These are phyloP conservation scores for Scomberomorus guttatus DNA, from an alignment of 2,797 vertebrate genomes.

Conservation along the genomic window DNA sequence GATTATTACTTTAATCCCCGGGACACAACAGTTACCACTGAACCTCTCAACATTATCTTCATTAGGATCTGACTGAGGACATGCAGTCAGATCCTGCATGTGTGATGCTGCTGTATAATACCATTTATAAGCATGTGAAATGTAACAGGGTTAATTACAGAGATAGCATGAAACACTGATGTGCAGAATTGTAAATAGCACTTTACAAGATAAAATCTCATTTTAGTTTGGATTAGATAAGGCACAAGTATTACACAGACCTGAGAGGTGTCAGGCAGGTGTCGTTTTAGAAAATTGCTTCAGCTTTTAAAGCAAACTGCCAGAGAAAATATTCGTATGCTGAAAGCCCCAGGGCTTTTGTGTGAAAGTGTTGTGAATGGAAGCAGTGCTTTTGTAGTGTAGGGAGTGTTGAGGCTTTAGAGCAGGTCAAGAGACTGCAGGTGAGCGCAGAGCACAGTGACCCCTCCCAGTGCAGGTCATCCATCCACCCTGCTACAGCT, in stretches of 20 bases:
- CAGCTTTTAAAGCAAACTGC: slow-evolving; percentile 6
- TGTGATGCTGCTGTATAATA: slow-evolving; percentile 47
- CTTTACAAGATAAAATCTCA: slow-evolving; percentile 26
- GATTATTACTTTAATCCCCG: slow-evolving; percentile 3
- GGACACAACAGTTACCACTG: slow-evolving; percentile 1
- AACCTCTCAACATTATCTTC: slow-evolving; percentile 9
- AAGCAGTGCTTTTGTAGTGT: neutral
- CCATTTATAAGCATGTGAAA: slow-evolving; percentile 40
- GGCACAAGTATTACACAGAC: slow-evolving; percentile 22
- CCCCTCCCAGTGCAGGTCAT: slow-evolving; percentile 16
- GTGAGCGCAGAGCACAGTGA: slow-evolving; percentile 34
- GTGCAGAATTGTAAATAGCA: slow-evolving; percentile 1
- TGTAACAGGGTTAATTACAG: slow-evolving; percentile 40
- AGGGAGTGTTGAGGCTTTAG: slow-evolving; percentile 11
- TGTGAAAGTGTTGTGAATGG: neutral
- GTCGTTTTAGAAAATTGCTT: slow-evolving; percentile 31
- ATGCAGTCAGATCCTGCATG: too few species aligned
- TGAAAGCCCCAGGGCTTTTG: neutral
- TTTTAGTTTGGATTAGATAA: slow-evolving; percentile 34
- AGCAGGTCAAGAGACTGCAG: slow-evolving; percentile 29
- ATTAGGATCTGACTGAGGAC: slow-evolving; percentile 22
- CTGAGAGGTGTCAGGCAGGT: slow-evolving; percentile 9
- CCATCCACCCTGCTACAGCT: slow-evolving; percentile 3
- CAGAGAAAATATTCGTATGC: neutral
- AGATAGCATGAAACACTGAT: slow-evolving; percentile 19